These are phyloP conservation scores for Drosophila emarginata DNA, from an alignment of 2,888 invertebrate genomes.

Conservation along the genomic window DNA sequence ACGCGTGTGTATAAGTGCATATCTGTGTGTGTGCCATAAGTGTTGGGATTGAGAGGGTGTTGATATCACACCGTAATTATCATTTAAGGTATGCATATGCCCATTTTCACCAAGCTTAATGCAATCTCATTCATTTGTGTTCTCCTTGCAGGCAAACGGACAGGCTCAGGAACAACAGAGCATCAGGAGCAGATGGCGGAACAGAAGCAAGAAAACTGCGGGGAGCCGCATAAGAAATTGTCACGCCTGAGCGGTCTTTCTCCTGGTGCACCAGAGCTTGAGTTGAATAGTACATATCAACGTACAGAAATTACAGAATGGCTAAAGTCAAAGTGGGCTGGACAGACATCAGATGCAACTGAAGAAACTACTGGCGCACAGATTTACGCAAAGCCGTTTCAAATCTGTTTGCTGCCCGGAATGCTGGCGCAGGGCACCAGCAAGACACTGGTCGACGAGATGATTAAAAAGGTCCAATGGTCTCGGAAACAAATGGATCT, in stretches of 20 bases:
- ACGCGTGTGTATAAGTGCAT: slow-evolving; percentile 42
- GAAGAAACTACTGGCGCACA: slow-evolving; percentile 62
- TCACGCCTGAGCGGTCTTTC: slow-evolving; percentile 38
- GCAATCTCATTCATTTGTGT: slow-evolving; percentile 76
- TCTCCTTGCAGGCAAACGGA: slow-evolving; percentile 55
- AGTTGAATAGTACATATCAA: slow-evolving; percentile 56
- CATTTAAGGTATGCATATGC: slow-evolving; percentile 76
- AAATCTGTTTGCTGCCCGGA: slow-evolving; percentile 86
- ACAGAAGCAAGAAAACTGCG: slow-evolving; percentile 10
- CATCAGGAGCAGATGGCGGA: slow-evolving; percentile 17
- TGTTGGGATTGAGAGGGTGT: slow-evolving; percentile 28
- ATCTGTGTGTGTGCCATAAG: slow-evolving; percentile 32
- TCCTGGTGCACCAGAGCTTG: slow-evolving; percentile 6
- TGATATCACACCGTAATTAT: slow-evolving; percentile 52
- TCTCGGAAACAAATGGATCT: slow-evolving; percentile 92
- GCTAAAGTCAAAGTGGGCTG: slow-evolving; percentile 59
- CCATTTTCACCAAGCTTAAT: slow-evolving; percentile 63
- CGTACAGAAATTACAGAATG: slow-evolving; percentile 55
- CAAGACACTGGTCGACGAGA: slow-evolving; percentile 86
- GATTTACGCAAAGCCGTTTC: slow-evolving; percentile 86
- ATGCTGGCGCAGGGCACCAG: slow-evolving; percentile 85
- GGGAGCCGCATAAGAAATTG: slow-evolving; percentile 62
- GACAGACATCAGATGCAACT: slow-evolving; percentile 36
- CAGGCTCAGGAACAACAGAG: slow-evolving; percentile 14
- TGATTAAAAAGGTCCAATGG: slow-evolving; percentile 87